These are phyloP conservation scores for Crypturellus undulatus DNA, from an alignment of 2,113 vertebrate species.

Conservation along the genomic window DNA sequence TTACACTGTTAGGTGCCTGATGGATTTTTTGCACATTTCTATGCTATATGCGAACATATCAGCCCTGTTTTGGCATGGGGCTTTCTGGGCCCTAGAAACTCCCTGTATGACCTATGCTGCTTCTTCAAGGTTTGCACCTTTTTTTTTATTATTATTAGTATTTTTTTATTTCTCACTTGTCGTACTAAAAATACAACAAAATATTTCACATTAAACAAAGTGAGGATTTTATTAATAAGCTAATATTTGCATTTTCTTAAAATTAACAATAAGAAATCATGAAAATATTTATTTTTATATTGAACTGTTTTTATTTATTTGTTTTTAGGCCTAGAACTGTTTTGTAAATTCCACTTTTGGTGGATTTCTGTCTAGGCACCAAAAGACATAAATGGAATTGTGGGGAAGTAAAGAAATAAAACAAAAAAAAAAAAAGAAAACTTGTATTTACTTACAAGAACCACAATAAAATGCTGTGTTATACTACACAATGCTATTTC, in stretches of 20 bases:
- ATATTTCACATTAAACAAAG: background rate
- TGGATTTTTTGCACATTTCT: conserved; percentile 96
- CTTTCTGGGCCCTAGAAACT: conserved; percentile 92
- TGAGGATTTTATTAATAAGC: background rate
- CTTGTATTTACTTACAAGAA: background rate
- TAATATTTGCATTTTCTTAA: background rate
- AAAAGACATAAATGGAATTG: background rate
- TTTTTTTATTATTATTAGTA: conserved; percentile 2
- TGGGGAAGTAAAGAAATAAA: background rate
- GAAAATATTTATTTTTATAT: background rate
- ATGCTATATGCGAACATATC: conserved; percentile 94
- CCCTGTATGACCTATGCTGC: conserved; percentile 92
- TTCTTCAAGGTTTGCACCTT: conserved; percentile 90
- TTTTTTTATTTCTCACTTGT: conserved; percentile 1
- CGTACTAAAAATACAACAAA: background rate
- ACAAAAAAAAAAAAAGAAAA: background rate
- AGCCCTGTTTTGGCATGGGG: conserved; percentile 96
- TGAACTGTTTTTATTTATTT: background rate
- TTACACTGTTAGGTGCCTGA: conserved; percentile 83
- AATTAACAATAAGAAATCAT: background rate
- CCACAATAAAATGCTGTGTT: background rate
- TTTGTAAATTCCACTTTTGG: background rate
- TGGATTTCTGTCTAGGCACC: background rate
- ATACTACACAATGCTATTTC: background rate
- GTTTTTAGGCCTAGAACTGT: background rate